Evolutionary conservation across 2,797 vertebrate species (phyloP), one percentile per base, ranked within the genome.

Genomic region (Urophycis tenuis): DNA sequence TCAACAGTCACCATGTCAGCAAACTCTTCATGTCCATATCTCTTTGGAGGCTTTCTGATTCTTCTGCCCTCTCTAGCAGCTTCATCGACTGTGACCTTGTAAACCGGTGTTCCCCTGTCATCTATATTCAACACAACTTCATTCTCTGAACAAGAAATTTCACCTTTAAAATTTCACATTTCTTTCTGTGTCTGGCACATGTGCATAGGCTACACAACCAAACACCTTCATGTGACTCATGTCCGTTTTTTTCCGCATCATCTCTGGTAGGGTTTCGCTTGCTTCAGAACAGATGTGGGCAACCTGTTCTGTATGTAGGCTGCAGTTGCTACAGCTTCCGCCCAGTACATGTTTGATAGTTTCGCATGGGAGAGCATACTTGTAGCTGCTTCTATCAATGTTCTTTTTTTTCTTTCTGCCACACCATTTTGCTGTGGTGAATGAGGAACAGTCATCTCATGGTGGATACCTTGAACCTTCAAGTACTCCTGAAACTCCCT

Each of bases 11-110:
- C 82, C 8, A 19, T 4, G 0, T 87, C 83, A 10, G 83, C 81
- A 84, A 76, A 88, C 75, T 85, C 77, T 67, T 84, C 82, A 81
- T 85, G 83, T 72, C 85, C 80, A 83, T 49, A 86, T 30, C 81
- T 82, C n/a, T 71, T 86, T 33, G 84, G 81, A n/a, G 81, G 0
- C 9, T 72, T 87, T 78, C 79, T 86, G 74, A 80, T 78, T 77
- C 81, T 81, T n/a, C 15, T 10, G 0, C 70, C 19, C 72, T 73
- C 7, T 77, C 36, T 77, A 0, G 5, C 41, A 45, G 74, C 1
- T 22, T 35, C 10, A 14, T 29, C 11, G 25, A 74, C 73, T 69
- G 78, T 53, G n/a, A 14, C 32, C 1, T 83, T 75, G 4, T 73
- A 53, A 33, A 5, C 10, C 34, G 30, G 19, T 73, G 25, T 31